Percentiles rank a stretch among this genome's conserved stretches.
Evolutionary conservation across 1,140 invertebrate species (phyloP).

Genomic region (Vollenhovia emeryi): DNA sequence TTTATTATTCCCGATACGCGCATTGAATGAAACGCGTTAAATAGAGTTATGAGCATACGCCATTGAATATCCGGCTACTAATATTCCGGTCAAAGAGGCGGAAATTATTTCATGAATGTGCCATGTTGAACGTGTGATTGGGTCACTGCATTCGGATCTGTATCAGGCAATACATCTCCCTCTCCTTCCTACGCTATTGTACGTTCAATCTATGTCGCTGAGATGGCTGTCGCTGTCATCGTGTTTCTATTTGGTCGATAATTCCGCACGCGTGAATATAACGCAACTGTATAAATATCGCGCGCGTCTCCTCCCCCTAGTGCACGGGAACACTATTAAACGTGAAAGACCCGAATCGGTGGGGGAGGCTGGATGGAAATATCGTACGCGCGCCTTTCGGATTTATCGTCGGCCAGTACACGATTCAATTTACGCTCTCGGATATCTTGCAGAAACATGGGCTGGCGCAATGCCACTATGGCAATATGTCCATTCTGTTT

Average conservation of each 20-base stretch:
- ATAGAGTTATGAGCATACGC: conserved; percentile 31
- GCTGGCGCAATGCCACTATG: conserved; percentile 73
- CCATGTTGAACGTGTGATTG: conserved; percentile 55
- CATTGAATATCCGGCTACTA: conserved; percentile 59
- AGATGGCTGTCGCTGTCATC: conserved; percentile 40
- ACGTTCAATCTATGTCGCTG: conserved; percentile 25
- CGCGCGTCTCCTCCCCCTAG: no score
- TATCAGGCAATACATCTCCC: conserved; percentile 48
- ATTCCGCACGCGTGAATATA: neutral
- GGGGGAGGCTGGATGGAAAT: neutral
- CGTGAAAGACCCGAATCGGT: neutral
- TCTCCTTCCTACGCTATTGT: conserved; percentile 48
- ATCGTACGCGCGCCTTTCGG: conserved; percentile 52
- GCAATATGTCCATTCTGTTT: conserved; percentile 67
- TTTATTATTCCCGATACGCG: conserved; percentile 44
- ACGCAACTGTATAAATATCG: conserved; percentile 1
- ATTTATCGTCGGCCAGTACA: conserved; percentile 76
- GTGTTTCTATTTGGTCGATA: conserved; percentile 47
- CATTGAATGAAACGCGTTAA: conserved; percentile 44
- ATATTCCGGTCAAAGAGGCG: conserved; percentile 57
- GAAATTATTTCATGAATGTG: conserved; percentile 62
- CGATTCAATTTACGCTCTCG: conserved; percentile 82
- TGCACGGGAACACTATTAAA: neutral
- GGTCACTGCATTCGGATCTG: conserved; percentile 46
- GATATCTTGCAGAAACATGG: conserved; percentile 72